phyloP scores from a whole-genome alignment of 2,113 vertebrate species.

The Tragelaphus buxtoni region DNA sequence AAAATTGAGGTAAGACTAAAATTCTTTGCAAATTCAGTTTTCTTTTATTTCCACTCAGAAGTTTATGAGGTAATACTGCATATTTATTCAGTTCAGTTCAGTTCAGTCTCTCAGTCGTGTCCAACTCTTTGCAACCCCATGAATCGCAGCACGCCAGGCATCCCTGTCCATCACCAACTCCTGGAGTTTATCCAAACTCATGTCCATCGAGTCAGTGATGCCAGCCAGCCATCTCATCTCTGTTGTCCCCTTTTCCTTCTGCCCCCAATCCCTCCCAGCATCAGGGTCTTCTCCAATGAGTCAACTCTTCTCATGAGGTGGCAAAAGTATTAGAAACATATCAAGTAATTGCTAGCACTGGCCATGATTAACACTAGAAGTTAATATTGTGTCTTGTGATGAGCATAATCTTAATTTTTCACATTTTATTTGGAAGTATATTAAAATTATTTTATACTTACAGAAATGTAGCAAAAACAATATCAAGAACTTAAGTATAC shows the following conservation, averaged over 20 bases:
- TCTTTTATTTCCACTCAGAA: background rate
- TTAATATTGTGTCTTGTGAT: background rate
- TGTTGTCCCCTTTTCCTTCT: too few relatives aligned
- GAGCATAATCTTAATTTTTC: background rate
- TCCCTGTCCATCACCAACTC: too few relatives aligned
- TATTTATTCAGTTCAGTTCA: background rate
- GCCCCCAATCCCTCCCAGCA: too few relatives aligned
- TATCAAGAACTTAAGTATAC: background rate
- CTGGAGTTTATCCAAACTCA: too few relatives aligned
- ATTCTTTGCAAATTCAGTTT: background rate
- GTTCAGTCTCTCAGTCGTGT: too few relatives aligned
- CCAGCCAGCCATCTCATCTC: too few relatives aligned
- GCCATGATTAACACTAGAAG: background rate
- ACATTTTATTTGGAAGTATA: background rate
- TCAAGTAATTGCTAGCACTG: background rate
- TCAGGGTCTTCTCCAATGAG: too few relatives aligned
- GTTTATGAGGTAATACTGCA: background rate
- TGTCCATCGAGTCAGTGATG: too few relatives aligned
- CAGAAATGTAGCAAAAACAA: background rate
- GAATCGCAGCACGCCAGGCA: accelerated
- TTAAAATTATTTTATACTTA: background rate
- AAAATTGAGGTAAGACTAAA: background rate
- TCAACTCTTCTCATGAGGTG: too few relatives aligned
- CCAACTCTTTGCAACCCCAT: accelerated
- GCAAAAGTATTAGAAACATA: background rate